phyloP scores from a whole-genome alignment of 2,888 invertebrate genomes.

The Euplagia quadripunctaria region DNA sequence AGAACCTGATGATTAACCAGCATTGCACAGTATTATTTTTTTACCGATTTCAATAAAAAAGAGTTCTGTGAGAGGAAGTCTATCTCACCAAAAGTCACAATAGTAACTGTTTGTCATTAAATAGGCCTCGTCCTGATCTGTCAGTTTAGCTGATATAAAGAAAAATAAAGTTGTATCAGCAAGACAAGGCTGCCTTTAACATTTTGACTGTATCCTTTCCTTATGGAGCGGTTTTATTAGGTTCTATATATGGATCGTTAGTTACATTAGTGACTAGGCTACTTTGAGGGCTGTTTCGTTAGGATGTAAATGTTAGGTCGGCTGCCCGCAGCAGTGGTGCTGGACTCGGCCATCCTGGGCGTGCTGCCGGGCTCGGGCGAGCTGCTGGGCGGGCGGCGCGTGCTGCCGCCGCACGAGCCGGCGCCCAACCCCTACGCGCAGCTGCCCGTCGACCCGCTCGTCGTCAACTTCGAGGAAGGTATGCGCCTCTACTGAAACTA shows the following conservation, averaged over 20 bases:
- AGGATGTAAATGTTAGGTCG: neutral
- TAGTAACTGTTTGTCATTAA: too few species aligned
- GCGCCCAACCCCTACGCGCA: slow-evolving; percentile 74
- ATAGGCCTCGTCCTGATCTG: too few species aligned
- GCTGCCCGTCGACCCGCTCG: slow-evolving; percentile 90
- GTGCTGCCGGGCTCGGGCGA: slow-evolving; percentile 75
- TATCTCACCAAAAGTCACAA: too few species aligned
- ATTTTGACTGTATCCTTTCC: too few species aligned
- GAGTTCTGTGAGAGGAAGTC: too few species aligned
- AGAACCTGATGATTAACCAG: too few species aligned
- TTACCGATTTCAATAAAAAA: too few species aligned
- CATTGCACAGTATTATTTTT: too few species aligned
- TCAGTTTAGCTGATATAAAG: too few species aligned
- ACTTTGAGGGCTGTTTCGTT: neutral
- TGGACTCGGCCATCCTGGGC: slow-evolving; percentile 80
- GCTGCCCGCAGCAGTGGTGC: slow-evolving; percentile 64
- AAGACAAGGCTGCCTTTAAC: too few species aligned
- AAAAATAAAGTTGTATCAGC: too few species aligned
- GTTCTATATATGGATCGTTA: neutral
- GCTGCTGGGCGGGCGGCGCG: slow-evolving; percentile 75
- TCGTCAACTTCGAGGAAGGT: slow-evolving; percentile 94
- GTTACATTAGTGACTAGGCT: neutral
- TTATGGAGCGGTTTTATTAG: too few species aligned
- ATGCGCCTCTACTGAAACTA: slow-evolving; percentile 91
- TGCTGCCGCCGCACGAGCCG: slow-evolving; percentile 66